These are phyloP conservation scores for Echinarachnius parma DNA, from an alignment of 53 echinoderm and acorn worm genomes.

Conservation along the genomic window DNA sequence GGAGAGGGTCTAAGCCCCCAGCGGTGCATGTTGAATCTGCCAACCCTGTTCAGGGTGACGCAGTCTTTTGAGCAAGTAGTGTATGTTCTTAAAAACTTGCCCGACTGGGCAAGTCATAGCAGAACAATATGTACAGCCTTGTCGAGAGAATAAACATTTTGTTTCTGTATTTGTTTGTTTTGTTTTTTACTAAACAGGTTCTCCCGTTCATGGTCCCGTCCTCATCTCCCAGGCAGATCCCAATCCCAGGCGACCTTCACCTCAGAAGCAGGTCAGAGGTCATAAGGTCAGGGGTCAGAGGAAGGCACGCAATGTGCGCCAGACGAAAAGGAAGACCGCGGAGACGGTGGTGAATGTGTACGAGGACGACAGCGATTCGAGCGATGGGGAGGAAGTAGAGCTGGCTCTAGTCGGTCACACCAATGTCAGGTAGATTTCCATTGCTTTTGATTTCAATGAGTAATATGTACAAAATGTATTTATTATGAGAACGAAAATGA, in stretches of 20 bases:
- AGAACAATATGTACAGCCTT: too few relatives aligned
- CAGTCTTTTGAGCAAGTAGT: too few relatives aligned
- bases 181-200: constrained; percentile 51
- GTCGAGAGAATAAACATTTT: background rate
- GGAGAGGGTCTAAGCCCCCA: too few relatives aligned
- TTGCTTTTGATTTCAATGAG: background rate
- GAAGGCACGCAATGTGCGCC: constrained; percentile 25
- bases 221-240: constrained; percentile 71
- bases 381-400: constrained; percentile 9
- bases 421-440: constrained; percentile 24
- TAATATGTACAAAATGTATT: too few relatives aligned
- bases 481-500: too few relatives aligned
- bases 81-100: too few relatives aligned
- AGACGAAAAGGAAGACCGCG: constrained; percentile 21
- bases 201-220: constrained; percentile 86
- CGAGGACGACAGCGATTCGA: constrained; percentile 28
- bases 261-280: constrained; percentile 27
- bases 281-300: constrained; percentile 37
- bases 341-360: constrained; percentile 28
- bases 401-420: constrained; percentile 27
- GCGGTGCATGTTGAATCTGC: too few relatives aligned
- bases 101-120: too few relatives aligned
- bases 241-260: constrained; percentile 15
- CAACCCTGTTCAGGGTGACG: too few relatives aligned
- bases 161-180: too few relatives aligned